These are phyloP conservation scores for Cynoglossus semilaevis DNA, from an alignment of 2,113 vertebrate species.

Conservation along the genomic window DNA sequence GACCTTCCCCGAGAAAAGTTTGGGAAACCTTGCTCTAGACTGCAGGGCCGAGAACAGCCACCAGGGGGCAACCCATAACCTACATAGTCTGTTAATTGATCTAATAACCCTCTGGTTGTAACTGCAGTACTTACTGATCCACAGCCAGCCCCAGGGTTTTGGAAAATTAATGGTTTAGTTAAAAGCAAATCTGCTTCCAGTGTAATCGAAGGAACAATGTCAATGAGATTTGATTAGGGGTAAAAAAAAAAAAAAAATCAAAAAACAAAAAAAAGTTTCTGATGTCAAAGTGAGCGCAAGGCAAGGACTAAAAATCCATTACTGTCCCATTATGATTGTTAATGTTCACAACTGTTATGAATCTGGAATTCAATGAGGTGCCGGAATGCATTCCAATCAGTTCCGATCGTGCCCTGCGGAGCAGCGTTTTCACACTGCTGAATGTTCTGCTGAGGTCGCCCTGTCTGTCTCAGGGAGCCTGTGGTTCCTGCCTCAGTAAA, in stretches of 20 bases:
- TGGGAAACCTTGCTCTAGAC: no score
- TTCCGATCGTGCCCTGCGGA: slow-evolving; percentile 50
- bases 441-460: slow-evolving; percentile 62
- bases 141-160: neutral
- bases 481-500: slow-evolving; percentile 60
- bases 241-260: neutral
- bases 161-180: slow-evolving; percentile 1
- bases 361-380: slow-evolving; percentile 49
- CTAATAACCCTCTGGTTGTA: no score
- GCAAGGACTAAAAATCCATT: slow-evolving; percentile 42
- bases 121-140: no score
- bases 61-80: no score
- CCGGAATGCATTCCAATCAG: slow-evolving; percentile 61
- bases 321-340: slow-evolving; percentile 43
- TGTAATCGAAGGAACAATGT: neutral
- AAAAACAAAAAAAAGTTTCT: slow-evolving; percentile 1
- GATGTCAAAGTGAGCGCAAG: slow-evolving; percentile 8
- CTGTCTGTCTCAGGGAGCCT: slow-evolving; percentile 53
- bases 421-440: slow-evolving; percentile 14
- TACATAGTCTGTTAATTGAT: no score
- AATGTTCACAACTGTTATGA: slow-evolving; percentile 36
- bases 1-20: no score
- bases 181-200: slow-evolving; percentile 26
- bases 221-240: slow-evolving; percentile 8
- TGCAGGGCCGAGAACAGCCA: no score